These are phyloP conservation scores for Rhagophthalmus giganteus DNA, from an alignment of 2,888 invertebrate genomes.

Conservation along the genomic window DNA sequence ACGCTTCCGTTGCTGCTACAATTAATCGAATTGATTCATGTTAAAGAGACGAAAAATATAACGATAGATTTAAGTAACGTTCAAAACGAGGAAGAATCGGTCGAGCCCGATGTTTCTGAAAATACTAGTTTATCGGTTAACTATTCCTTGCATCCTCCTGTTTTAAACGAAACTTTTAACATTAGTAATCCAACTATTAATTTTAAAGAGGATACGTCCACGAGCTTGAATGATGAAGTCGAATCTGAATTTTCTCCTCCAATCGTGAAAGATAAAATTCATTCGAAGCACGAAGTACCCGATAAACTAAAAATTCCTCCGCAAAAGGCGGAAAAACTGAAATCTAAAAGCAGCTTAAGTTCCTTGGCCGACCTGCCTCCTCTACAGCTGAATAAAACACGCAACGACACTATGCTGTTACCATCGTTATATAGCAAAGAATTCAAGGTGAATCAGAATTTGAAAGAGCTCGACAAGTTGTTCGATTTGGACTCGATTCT, in stretches of 20 bases:
- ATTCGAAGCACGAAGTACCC: constrained; percentile 27
- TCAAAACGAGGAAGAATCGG: not conserved
- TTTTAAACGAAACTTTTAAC: constrained; percentile 38
- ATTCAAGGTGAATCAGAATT: constrained; percentile 43
- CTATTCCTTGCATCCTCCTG: no score
- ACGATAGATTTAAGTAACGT: constrained; percentile 20
- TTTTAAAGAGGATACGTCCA: constrained; percentile 2
- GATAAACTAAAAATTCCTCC: constrained; percentile 34
- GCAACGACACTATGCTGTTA: constrained; percentile 44
- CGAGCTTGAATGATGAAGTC: not conserved
- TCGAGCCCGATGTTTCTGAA: not conserved
- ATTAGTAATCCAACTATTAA: constrained; percentile 33
- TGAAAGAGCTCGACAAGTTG: constrained; percentile 46
- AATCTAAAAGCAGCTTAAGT: constrained; percentile 44
- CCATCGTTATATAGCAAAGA: constrained; percentile 52
- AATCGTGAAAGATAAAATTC: constrained; percentile 36
- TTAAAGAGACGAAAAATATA: constrained; percentile 10
- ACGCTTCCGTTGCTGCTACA: constrained; percentile 48
- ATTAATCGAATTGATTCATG: constrained; percentile 47
- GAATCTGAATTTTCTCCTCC: constrained; percentile 34
- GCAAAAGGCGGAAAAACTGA: constrained; percentile 44
- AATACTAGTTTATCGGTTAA: not conserved
- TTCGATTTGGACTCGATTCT: constrained; percentile 44
- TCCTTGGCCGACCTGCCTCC: constrained; percentile 50
- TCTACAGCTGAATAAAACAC: constrained; percentile 45